phyloP scores from a whole-genome alignment of 2,888 invertebrate species.

The Hofmannophila pseudospretella region DNA sequence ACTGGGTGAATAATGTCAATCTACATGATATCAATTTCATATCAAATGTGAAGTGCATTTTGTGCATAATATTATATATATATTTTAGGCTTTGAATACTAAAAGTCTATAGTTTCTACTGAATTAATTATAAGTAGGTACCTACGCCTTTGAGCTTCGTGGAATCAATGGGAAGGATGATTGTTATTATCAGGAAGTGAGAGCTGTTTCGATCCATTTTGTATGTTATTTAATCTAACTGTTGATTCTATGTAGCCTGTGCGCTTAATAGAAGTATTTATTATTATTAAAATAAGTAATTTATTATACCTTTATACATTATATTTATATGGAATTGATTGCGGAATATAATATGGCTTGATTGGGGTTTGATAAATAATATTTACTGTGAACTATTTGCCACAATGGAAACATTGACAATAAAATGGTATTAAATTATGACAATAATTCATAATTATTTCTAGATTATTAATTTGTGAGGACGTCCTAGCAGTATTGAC shows the following conservation, averaged over 20 bases:
- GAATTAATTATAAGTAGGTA: slow-evolving; percentile 4
- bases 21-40: slow-evolving; percentile 72
- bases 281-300: slow-evolving; percentile 1
- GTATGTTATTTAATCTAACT: neutral
- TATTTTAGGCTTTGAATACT: slow-evolving; percentile 4
- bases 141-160: too few relatives aligned
- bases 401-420: slow-evolving; percentile 41
- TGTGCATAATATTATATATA: slow-evolving; percentile 29
- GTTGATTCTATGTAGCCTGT: neutral
- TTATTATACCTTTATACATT: slow-evolving; percentile 6
- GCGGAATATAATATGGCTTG: slow-evolving; percentile 15
- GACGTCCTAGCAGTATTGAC: slow-evolving; percentile 38
- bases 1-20: slow-evolving; percentile 69
- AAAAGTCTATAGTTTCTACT: slow-evolving; percentile 9
- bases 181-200: too few relatives aligned
- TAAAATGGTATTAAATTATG: slow-evolving; percentile 25
- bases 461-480: slow-evolving; percentile 18
- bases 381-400: slow-evolving; percentile 8
- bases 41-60: slow-evolving; percentile 52
- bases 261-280: neutral
- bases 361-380: slow-evolving; percentile 12
- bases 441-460: slow-evolving; percentile 18
- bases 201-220: too few relatives aligned
- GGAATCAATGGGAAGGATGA: neutral
- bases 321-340: slow-evolving; percentile 18